Percentiles rank a stretch among this genome's conserved stretches.
Conservation (phyloP, 2,888 invertebrate species). For the Psylliodes chrysocephalus region DNA sequence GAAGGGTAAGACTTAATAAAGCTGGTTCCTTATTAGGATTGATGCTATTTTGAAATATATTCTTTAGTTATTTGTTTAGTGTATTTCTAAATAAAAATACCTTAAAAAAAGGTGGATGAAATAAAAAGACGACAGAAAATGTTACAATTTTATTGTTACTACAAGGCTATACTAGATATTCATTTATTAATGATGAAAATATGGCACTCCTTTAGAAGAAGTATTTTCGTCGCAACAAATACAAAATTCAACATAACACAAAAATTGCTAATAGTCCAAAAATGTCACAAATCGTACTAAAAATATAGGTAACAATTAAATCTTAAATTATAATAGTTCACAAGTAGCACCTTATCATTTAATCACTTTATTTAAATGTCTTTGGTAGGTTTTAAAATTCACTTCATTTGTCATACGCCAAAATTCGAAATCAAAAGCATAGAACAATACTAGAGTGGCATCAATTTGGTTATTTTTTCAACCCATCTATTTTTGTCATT, state of each 20-base stretch:
- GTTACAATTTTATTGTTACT: constrained; percentile 51
- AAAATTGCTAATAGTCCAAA: constrained; percentile 38
- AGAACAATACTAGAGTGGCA: neutral
- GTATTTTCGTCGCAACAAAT: constrained; percentile 44
- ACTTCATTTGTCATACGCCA: constrained; percentile 1
- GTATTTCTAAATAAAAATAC: too few relatives aligned
- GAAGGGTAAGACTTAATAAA: too few relatives aligned
- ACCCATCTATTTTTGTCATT: neutral
- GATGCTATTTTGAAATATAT: too few relatives aligned
- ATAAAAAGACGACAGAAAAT: constrained; percentile 41
- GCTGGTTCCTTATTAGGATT: too few relatives aligned
- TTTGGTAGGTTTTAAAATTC: constrained; percentile 48
- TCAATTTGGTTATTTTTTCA: neutral
- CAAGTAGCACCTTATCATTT: constrained; percentile 51
- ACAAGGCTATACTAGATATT: constrained; percentile 52
- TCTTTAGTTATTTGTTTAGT: too few relatives aligned
- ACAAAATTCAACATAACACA: constrained; percentile 42
- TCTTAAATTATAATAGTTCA: constrained; percentile 41
- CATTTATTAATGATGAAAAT: constrained; percentile 46
- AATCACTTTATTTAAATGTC: constrained; percentile 53
- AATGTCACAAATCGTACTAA: constrained; percentile 37
- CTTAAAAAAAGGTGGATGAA: constrained; percentile 12
- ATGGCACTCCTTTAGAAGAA: constrained; percentile 50
- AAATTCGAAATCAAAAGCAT: constrained; percentile 7
- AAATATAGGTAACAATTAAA: constrained; percentile 48